Evolutionary conservation across 2,888 invertebrate genomes (phyloP), one percentile per base, ranked within the genome.

Genomic region (Azorinus chamasolen): DNA sequence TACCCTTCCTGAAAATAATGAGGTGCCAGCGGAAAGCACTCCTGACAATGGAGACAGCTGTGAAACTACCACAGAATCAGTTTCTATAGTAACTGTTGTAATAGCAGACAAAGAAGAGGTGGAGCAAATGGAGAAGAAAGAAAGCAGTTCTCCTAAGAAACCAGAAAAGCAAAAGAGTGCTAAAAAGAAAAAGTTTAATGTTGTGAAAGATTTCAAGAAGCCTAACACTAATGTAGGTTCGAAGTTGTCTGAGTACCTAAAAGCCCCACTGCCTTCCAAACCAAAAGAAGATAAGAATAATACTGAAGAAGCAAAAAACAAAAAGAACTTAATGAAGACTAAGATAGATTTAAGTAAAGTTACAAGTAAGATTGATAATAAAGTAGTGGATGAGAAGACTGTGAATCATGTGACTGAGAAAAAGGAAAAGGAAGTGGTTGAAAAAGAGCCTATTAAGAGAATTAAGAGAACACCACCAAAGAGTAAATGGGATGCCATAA

Each of bases 401-500:
- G 55, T 59, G 20, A 77, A 81, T 45, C 75, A 80, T 24, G 74
- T 73, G 41, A 79, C 62, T 18, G 63, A 77, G 12, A 39, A 24
- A 12, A 76, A 80, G 50, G 55, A 66, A 43, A 76, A 80, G 48
- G 74, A 73, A 51, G 68, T 79, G 16, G 72, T 87, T 22, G 87
- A 86, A 58, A 88, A 87, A 48, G 88, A 89, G 75, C 85, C 85
- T 5, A 78, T 85, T 0, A 88, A 88, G 32, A 81, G 85, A 48
- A 79, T 89, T 14, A 90, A 89, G 75, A 84, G 89, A 41, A 83
- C 87, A 8, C 87, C 88, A 24, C 89, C 89, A 0, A 91, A 91
- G 66, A 90, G 89, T 73, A 91, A 90, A 73, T 91, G 90, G 91
- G 91, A 84, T 57, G 80, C 87, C 45, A 91, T 91, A 27, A 90